Conservation (phyloP, 2,888 invertebrate genomes). For the Allophyes oxyacanthae region DNA sequence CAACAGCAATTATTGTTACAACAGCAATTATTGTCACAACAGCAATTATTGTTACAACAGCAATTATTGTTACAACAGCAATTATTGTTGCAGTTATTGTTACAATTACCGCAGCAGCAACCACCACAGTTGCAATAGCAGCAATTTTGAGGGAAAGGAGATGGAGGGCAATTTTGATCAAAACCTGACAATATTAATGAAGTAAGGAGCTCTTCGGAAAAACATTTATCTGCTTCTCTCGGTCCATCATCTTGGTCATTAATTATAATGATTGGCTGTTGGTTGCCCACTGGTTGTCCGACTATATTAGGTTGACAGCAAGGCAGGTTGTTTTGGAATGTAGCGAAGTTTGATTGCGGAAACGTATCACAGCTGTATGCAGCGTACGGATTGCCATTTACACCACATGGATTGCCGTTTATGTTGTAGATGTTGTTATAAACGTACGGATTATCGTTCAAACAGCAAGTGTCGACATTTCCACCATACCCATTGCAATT, state of each 20-base stretch:
- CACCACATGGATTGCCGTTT: background rate
- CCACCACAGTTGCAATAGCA: slow-evolving; percentile 13
- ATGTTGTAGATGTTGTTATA: background rate
- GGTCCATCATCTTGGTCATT: slow-evolving; percentile 24
- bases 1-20: background rate
- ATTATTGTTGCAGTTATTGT: background rate
- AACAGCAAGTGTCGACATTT: background rate
- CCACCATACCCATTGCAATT: background rate
- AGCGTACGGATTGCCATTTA: background rate
- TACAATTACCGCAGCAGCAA: too few relatives aligned
- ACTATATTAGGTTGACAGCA: slow-evolving; percentile 11
- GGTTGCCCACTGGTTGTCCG: slow-evolving; percentile 12
- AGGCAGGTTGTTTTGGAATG: slow-evolving; percentile 16
- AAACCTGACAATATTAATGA: slow-evolving; percentile 24
- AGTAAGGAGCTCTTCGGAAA: slow-evolving; percentile 21
- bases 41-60: background rate
- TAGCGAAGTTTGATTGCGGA: slow-evolving; percentile 2
- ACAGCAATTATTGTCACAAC: slow-evolving; percentile 1
- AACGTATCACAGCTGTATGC: slow-evolving; percentile 6
- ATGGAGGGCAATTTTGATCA: slow-evolving; percentile 7
- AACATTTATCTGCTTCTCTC: background rate
- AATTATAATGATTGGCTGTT: slow-evolving; percentile 44
- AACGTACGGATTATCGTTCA: background rate
- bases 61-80: slow-evolving; percentile 6
- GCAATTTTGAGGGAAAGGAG: background rate